Conservation (phyloP, 2,888 invertebrate species). For the Drosophila peninsularis region DNA sequence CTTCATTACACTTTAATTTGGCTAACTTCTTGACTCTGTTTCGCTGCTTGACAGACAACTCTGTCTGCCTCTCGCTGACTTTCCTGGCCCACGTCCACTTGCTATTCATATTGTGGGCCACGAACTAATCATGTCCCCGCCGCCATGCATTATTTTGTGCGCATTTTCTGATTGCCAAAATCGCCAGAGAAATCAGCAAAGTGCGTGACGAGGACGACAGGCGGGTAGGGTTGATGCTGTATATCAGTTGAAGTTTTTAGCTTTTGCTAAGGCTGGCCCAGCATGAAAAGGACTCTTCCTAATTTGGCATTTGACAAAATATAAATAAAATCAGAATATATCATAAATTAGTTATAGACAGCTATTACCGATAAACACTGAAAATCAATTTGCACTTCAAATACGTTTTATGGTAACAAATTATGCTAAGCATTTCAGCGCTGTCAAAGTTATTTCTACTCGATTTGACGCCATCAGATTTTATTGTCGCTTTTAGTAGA, state of each 20-base stretch:
- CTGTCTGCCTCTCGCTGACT: neutral
- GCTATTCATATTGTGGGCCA: slow-evolving; percentile 65
- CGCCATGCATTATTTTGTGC: slow-evolving; percentile 67
- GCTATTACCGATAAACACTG: slow-evolving; percentile 20
- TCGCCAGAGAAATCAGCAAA: slow-evolving; percentile 77
- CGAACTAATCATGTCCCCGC: slow-evolving; percentile 59
- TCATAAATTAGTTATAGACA: no score
- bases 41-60: no score
- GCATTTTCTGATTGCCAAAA: slow-evolving; percentile 75
- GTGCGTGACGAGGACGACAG: slow-evolving; percentile 36
- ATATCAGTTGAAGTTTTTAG: neutral
- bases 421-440: slow-evolving; percentile 5
- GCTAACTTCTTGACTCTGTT: slow-evolving; percentile 28
- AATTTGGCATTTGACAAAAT: slow-evolving; percentile 6
- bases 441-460: neutral
- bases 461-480: neutral
- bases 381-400: slow-evolving; percentile 48
- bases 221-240: neutral
- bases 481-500: neutral
- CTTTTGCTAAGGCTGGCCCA: neutral
- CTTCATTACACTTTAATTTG: slow-evolving; percentile 73
- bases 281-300: neutral
- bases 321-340: no score
- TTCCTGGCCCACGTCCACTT: slow-evolving; percentile 18
- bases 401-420: neutral